Evolutionary conservation across 2,113 vertebrate species (phyloP), one percentile per base, ranked within the genome.

Genomic region (Oxyura jamaicensis): DNA sequence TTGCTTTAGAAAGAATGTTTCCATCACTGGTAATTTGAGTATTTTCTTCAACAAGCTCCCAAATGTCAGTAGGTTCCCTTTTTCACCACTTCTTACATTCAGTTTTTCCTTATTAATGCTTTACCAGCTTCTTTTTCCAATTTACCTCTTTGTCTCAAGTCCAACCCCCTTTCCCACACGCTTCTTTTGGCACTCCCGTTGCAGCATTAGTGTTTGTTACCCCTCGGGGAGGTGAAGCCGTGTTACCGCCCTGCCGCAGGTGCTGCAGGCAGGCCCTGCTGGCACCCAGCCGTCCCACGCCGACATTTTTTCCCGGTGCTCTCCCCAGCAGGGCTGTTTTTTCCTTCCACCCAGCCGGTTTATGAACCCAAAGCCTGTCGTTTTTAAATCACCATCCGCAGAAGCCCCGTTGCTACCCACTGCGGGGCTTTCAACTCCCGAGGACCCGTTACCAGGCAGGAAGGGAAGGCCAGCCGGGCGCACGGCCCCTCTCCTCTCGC

Each of bases 261-360:
- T 33, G 12, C 50, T 39, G 10, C 48, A 17, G 39, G 5, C 4
- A 13, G 50, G 15, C 23, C 4, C 20, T 21, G 29, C 78, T 1
- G 8, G 48, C 5, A 1, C 11, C 0, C 22, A 29, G 50, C 23
- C 1, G 1, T 29, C 33, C 59, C 29, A 26, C 46, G 31, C 8
- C 1, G 0, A 25, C 10, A 1, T 33, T 35, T 26, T 39, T 10
- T 6, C 62, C 8, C 3, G 0, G 4, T 0, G 1, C 6, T 3
- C 15, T 3, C 36, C 69, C 11, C 69, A 3, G 10, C 52, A 29
- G 13, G 4, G 39, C 25, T 4, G 8, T 0, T 6, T 62, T 18
- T 58, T 69, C 53, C 83, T 69, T 29, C 13, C 39, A 10, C 26
- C 5, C n/a, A 8, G 48, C 4, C 25, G 28, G 4, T 6, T 73